phyloP scores from a whole-genome alignment of 1,140 invertebrate genomes.

The Cepaea nemoralis region DNA sequence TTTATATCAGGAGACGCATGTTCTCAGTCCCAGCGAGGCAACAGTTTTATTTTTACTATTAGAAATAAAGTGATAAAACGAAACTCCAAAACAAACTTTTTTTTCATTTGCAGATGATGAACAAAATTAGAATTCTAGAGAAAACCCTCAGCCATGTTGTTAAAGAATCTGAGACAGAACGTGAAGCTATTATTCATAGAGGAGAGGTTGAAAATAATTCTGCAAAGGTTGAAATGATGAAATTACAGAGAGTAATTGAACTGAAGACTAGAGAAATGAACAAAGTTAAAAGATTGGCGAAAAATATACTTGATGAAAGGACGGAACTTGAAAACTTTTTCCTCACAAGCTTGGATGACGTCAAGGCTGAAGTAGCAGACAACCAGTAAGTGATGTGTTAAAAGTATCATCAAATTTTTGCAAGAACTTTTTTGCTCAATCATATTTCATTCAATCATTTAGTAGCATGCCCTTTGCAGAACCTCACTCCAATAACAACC shows the following conservation, averaged over 20 bases:
- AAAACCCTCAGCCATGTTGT: slow-evolving; percentile 69
- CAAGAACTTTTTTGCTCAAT: no score
- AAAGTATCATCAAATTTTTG: no score
- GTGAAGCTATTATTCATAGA: slow-evolving; percentile 52
- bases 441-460: no score
- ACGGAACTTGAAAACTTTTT: slow-evolving; percentile 72
- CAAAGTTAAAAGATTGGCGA: slow-evolving; percentile 70
- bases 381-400: slow-evolving; percentile 64
- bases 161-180: slow-evolving; percentile 68
- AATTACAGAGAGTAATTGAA: slow-evolving; percentile 70
- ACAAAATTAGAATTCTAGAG: slow-evolving; percentile 68
- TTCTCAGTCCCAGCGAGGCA: no score
- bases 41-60: no score
- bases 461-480: no score
- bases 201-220: slow-evolving; percentile 64
- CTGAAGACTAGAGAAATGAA: slow-evolving; percentile 71
- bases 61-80: no score
- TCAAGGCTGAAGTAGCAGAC: slow-evolving; percentile 67
- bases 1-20: no score
- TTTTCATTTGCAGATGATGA: slow-evolving; percentile 53
- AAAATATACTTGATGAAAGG: slow-evolving; percentile 71
- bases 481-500: no score
- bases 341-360: slow-evolving; percentile 67
- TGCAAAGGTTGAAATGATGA: slow-evolving; percentile 64
- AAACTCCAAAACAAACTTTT: no score